phyloP scores from a whole-genome alignment of 2,797 vertebrate genomes.

The Chaunax sp. region DNA sequence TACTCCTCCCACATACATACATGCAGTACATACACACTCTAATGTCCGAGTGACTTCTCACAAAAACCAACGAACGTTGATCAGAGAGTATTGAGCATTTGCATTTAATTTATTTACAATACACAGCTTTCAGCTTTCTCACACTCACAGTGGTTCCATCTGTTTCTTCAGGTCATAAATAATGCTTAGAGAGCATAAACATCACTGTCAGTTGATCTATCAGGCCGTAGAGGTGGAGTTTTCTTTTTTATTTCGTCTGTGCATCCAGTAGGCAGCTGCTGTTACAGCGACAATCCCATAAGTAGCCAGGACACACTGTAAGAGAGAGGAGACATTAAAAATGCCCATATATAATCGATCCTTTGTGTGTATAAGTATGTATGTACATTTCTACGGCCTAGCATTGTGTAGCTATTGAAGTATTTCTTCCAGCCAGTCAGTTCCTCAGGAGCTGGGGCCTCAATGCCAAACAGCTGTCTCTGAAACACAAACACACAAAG shows the following conservation, averaged over 20 bases:
- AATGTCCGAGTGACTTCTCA: not conserved
- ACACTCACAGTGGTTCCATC: not conserved
- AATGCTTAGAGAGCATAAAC: not conserved
- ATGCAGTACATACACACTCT: not conserved
- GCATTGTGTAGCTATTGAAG: constrained; percentile 77
- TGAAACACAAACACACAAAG: constrained; percentile 40
- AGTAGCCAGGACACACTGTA: constrained; percentile 74
- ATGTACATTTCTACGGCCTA: constrained; percentile 75
- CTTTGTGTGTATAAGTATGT: not conserved
- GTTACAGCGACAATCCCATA: constrained; percentile 61
- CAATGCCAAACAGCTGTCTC: constrained; percentile 75
- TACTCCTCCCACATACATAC: not conserved
- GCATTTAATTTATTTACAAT: constrained; percentile 36
- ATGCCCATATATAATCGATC: not conserved
- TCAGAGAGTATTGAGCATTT: constrained; percentile 1
- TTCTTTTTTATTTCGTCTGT: constrained; percentile 52
- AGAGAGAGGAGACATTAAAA: constrained; percentile 7
- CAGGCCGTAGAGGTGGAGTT: constrained; percentile 34
- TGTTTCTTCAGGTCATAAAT: constrained; percentile 7
- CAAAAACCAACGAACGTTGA: not conserved
- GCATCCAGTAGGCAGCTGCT: constrained; percentile 59
- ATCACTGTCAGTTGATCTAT: not conserved
- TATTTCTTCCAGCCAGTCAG: constrained; percentile 76
- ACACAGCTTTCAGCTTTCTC: not conserved
- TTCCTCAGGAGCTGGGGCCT: constrained; percentile 53